A percentile compares a stretch with the other conserved stretches of the same genome.
phyloP scores from a whole-genome alignment of 1,140 invertebrate genomes.

The Pseudomyrmex sp. region DNA sequence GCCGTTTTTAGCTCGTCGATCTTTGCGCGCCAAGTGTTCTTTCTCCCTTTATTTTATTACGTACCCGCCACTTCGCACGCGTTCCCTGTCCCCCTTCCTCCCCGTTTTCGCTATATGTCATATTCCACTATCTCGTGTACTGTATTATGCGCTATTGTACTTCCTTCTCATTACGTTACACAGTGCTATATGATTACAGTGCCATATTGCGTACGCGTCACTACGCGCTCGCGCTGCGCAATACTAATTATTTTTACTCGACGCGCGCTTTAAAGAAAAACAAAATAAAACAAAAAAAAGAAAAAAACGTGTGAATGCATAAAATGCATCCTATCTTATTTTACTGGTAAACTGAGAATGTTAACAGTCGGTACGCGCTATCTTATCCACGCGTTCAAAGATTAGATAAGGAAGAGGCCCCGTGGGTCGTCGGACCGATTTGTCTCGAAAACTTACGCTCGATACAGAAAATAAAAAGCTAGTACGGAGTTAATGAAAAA shows the following conservation, averaged over 20 bases:
- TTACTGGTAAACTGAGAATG: not conserved
- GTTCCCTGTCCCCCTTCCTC: too few relatives aligned
- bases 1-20: constrained; percentile 13
- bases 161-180: not conserved
- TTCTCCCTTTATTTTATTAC: not conserved
- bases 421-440: constrained; percentile 19
- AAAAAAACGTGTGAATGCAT: not conserved
- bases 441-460: not conserved
- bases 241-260: not conserved
- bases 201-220: not conserved
- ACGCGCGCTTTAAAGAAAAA: not conserved
- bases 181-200: too few relatives aligned
- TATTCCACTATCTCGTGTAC: too few relatives aligned
- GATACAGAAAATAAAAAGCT: not conserved
- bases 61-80: too few relatives aligned
- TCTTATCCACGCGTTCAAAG: constrained; percentile 38
- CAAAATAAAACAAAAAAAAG: not conserved
- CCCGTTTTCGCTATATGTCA: too few relatives aligned
- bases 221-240: not conserved
- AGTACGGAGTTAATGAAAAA: not conserved
- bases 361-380: constrained; percentile 25
- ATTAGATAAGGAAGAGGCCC: constrained; percentile 52
- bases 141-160: too few relatives aligned
- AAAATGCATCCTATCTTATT: constrained; percentile 12
- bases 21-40: not conserved